phyloP scores from a whole-genome alignment of 2,113 vertebrate genomes.

The Tiliqua scincoides region DNA sequence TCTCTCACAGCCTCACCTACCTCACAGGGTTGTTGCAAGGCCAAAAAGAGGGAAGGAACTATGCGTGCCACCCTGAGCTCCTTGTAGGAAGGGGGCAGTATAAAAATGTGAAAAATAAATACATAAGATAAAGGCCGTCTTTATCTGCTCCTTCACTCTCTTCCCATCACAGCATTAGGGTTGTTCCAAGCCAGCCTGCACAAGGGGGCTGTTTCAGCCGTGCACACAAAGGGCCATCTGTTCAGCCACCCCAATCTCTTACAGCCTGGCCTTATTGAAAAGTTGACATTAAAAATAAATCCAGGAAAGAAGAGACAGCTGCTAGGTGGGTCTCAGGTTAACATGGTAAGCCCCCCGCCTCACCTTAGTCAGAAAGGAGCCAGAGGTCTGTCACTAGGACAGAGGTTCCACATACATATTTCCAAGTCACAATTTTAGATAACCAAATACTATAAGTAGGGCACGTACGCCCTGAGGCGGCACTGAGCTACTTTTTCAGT shows the following conservation, averaged over 20 bases:
- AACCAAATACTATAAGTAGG: constrained; percentile 16
- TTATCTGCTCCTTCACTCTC: neutral
- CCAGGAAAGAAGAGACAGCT: neutral
- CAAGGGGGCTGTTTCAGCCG: neutral
- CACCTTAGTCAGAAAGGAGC: neutral
- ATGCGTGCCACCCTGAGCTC: too few relatives aligned
- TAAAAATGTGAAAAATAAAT: too few relatives aligned
- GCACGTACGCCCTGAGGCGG: too few relatives aligned
- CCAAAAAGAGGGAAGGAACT: too few relatives aligned
- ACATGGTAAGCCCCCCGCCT: too few relatives aligned
- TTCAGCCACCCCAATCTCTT: neutral
- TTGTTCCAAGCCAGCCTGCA: neutral
- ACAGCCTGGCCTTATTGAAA: neutral
- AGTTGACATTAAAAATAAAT: neutral
- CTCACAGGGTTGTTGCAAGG: too few relatives aligned
- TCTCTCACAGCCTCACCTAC: too few relatives aligned
- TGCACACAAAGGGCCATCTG: constrained; percentile 55
- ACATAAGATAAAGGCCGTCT: too few relatives aligned
- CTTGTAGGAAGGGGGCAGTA: too few relatives aligned
- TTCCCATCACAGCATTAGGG: neutral
- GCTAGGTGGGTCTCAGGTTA: neutral
- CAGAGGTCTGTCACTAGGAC: neutral
- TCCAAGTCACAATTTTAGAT: constrained; percentile 3
- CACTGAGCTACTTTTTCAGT: constrained; percentile 62
- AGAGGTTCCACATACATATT: too few relatives aligned